phyloP scores from a whole-genome alignment of 2,113 vertebrate species.

The Papio anubis region DNA sequence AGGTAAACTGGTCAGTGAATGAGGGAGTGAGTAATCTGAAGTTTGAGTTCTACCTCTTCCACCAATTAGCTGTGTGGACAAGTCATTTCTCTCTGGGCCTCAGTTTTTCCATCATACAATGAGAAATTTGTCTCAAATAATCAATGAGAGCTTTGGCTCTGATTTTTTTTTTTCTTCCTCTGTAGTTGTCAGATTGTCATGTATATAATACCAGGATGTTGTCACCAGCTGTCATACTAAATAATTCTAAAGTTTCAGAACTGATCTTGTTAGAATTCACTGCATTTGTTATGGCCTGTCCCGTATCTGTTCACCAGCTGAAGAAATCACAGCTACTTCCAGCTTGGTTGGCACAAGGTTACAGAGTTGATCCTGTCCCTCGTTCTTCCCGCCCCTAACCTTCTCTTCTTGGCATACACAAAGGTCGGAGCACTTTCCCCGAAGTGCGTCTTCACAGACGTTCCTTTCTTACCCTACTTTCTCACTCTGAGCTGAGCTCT shows the following conservation, averaged over 20 bases:
- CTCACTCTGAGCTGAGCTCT: background rate
- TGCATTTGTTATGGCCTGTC: slow-evolving; percentile 10
- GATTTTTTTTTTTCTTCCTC: background rate
- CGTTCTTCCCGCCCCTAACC: background rate
- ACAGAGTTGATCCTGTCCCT: background rate
- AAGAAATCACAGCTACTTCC: background rate
- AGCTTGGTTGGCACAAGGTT: background rate
- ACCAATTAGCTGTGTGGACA: background rate
- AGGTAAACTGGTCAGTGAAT: background rate
- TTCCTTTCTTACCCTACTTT: background rate
- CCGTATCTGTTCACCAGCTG: slow-evolving; percentile 13
- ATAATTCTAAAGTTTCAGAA: slow-evolving; percentile 42
- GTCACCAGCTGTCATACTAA: slow-evolving; percentile 34
- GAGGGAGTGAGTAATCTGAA: background rate
- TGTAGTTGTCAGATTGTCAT: background rate
- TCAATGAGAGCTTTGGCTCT: background rate
- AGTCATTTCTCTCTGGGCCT: background rate
- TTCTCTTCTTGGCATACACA: background rate
- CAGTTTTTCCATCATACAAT: background rate
- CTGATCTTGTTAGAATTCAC: slow-evolving; percentile 34
- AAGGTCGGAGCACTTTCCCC: background rate
- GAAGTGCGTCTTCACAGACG: background rate
- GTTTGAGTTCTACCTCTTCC: background rate
- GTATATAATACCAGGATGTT: background rate
- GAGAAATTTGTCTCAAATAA: background rate